Conservation (phyloP, 2,888 invertebrate genomes). For the Gandaritis pyraliata region DNA sequence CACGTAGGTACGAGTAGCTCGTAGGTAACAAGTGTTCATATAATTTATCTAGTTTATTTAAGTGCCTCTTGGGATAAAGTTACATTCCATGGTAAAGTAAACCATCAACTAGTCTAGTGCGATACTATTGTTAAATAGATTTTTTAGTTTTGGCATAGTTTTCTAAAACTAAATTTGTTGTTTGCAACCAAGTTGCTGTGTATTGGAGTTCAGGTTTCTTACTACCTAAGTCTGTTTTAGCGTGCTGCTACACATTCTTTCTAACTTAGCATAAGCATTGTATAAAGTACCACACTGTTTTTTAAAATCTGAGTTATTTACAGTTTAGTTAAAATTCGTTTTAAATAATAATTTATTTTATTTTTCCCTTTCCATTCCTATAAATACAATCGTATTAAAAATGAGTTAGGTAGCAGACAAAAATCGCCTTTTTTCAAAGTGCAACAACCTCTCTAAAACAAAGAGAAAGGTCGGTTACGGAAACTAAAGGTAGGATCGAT, state of each 20-base stretch:
- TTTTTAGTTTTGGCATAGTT: conserved; percentile 54
- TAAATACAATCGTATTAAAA: neutral
- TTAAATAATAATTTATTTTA: conserved; percentile 28
- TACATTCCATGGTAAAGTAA: conserved; percentile 74
- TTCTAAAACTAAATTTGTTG: conserved; percentile 50
- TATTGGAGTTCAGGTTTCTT: conserved; percentile 53
- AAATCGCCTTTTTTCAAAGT: neutral
- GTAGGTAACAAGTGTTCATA: conserved; percentile 67
- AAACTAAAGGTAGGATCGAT: neutral
- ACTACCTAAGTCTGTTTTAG: conserved; percentile 48
- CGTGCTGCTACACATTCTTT: conserved; percentile 47
- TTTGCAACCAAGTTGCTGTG: conserved; percentile 71
- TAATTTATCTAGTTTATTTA: conserved; percentile 58
- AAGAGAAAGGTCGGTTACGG: neutral
- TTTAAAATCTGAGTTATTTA: conserved; percentile 50
- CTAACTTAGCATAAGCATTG: conserved; percentile 58
- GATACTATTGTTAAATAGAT: conserved; percentile 59
- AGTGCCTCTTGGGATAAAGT: conserved; percentile 64
- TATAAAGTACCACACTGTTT: conserved; percentile 60
- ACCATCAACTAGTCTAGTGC: conserved; percentile 79
- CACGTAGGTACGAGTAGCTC: conserved; percentile 55
- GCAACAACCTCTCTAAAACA: neutral
- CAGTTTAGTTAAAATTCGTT: conserved; percentile 37
- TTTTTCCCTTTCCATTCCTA: neutral
- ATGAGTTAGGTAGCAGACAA: neutral